A percentile compares a stretch with the other conserved stretches of the same genome.
phyloP scores from a whole-genome alignment of 2,113 vertebrate species.

The Peromyscus polionotus region DNA sequence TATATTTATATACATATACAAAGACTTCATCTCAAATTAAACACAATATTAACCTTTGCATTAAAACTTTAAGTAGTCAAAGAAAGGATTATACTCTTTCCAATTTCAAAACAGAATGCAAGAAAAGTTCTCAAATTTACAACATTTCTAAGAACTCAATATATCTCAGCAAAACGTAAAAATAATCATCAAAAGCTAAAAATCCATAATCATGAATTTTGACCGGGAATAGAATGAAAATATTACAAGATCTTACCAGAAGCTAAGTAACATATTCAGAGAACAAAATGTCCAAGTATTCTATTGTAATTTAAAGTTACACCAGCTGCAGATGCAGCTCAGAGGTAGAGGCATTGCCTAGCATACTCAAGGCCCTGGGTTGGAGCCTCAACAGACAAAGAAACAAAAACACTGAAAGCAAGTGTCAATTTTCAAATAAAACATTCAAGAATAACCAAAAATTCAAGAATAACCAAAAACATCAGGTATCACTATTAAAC shows the following conservation, averaged over 20 bases:
- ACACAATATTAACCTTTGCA: conserved; percentile 22
- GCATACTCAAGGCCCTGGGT: background rate
- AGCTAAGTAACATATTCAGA: conserved; percentile 53
- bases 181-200: conserved; percentile 64
- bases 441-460: conserved; percentile 54
- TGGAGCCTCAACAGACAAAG: background rate
- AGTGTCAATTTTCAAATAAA: conserved; percentile 63
- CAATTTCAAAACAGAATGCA: conserved; percentile 52
- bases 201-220: conserved; percentile 70
- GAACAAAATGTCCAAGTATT: conserved; percentile 68
- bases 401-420: conserved; percentile 17
- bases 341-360: background rate
- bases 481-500: conserved; percentile 39
- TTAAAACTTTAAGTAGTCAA: conserved; percentile 44
- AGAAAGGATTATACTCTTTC: conserved; percentile 51
- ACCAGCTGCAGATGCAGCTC: background rate
- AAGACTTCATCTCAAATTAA: background rate
- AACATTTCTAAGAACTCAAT: conserved; percentile 58
- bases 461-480: conserved; percentile 52
- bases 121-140: conserved; percentile 59
- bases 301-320: conserved; percentile 65
- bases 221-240: conserved; percentile 69
- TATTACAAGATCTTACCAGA: conserved; percentile 55
- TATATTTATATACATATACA: background rate
- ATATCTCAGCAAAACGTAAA: conserved; percentile 53